Base-by-base conservation (phyloP, 2,888 invertebrate species). In the Aspidiotus rigidus region DNA sequence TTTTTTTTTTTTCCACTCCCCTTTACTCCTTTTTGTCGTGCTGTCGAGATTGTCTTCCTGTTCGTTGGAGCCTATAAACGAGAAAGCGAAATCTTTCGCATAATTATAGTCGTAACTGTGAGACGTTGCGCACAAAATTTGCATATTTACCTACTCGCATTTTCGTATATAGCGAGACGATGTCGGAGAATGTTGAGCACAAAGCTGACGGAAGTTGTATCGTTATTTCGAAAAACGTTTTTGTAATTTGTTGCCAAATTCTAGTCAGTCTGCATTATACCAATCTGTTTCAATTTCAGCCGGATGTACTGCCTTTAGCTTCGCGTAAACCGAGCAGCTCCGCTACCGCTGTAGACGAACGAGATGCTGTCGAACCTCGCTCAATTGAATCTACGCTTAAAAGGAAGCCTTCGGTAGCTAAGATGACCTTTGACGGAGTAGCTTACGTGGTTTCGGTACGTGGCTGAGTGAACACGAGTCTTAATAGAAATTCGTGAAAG, bases 321-420 rank as follows among this genome's bases (percentile, higher is more conserved):
- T 62, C 69, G 7, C 62, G 62, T 39, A 53, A 44, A 9, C 40
- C 15, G 17, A 42, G 40, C 9, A 60, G 80, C 75, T 74, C 78
- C 75, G 75, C 72, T 69, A 64, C 66, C 40, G 73, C 61, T 66
- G 72, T 69, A 62, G 73, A 75, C 66, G 76, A 77, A n/a, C 74
- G 80, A 76, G 76, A 81, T 76, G 72, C 79, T 77, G 72, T 73
- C 73, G 69, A 73, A 74, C 56, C 74, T 73, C 62, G 69, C 55
- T 69, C 69, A 74, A 72, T 73, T n/a, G 73, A 77, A 73, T 72
- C 76, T 75, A 76, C 80, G 3, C 78, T 82, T 9, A 77, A 82
- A 54, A 83, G 87, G 77, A 88, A 88, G 81, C 89, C 90, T 75
- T 89, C 90, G 72, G 91, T 91, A 44, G 87, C 89, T 55, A 82